Evolutionary conservation across 2,797 vertebrate genomes (phyloP).

Genomic region (Gallinago stenura): DNA sequence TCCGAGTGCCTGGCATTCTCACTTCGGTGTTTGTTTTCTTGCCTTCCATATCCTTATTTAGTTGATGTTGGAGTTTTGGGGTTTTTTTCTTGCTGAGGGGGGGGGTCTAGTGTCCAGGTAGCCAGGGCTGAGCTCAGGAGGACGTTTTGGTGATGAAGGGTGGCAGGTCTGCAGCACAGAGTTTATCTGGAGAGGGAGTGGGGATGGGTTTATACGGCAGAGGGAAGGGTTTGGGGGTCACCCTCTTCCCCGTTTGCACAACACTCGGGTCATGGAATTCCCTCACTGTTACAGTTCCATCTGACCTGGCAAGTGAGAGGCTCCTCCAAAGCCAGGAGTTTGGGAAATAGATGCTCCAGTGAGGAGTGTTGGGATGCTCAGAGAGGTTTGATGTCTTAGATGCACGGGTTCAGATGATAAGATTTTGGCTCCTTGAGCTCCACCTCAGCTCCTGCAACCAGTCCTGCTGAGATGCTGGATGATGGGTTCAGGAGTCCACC

Average conservation of each 20-base stretch:
- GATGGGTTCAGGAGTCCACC: neutral
- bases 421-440: neutral
- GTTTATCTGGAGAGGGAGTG: neutral
- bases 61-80: neutral
- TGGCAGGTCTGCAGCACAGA: neutral
- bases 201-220: neutral
- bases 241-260: neutral
- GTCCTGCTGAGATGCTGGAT: neutral
- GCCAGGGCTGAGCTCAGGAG: neutral
- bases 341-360: neutral
- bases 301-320: neutral
- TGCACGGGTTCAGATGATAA: too few species aligned
- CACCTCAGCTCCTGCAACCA: neutral
- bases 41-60: neutral
- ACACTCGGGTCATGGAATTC: neutral
- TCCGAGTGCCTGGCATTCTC: neutral
- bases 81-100: neutral
- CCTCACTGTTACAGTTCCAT: accelerated
- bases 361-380: neutral
- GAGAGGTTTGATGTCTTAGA: neutral
- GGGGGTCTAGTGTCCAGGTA: neutral
- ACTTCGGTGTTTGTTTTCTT: neutral
- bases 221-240: neutral
- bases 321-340: neutral
- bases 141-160: neutral